Conservation (phyloP, 2,113 vertebrate genomes). For the Balaeniceps rex region DNA sequence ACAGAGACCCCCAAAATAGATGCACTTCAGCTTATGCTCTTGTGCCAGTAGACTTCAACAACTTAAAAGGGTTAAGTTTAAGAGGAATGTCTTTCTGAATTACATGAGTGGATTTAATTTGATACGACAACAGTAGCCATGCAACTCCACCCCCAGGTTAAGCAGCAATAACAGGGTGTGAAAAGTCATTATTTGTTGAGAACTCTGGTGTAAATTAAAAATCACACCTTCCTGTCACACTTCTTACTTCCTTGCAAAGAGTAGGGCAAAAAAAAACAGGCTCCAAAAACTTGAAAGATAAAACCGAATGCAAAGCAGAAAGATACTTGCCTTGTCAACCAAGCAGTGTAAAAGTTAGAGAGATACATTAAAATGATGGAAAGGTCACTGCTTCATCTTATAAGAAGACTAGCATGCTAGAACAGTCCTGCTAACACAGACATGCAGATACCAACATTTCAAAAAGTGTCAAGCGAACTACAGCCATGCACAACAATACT, state of each 20-base stretch:
- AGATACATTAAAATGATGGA: not conserved
- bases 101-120: constrained; percentile 59
- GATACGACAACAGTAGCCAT: constrained; percentile 68
- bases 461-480: not conserved
- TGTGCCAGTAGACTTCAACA: not conserved
- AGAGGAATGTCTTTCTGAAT: constrained; percentile 34
- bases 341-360: not conserved
- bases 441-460: not conserved
- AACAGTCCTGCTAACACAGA: not conserved
- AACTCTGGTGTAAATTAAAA: constrained; percentile 78
- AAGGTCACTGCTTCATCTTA: not conserved
- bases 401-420: not conserved
- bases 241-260: constrained; percentile 70
- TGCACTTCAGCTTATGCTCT: not conserved
- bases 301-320: constrained; percentile 19
- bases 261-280: not conserved
- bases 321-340: not conserved
- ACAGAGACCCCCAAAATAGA: not conserved
- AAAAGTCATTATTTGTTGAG: constrained; percentile 80
- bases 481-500: not conserved
- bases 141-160: constrained; percentile 64
- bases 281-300: constrained; percentile 14
- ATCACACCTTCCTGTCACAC: constrained; percentile 79
- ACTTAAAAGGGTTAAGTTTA: constrained; percentile 66
- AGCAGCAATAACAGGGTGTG: constrained; percentile 66